Evolutionary conservation across 2,888 invertebrate genomes (phyloP).

Genomic region (Melolontha melolontha): DNA sequence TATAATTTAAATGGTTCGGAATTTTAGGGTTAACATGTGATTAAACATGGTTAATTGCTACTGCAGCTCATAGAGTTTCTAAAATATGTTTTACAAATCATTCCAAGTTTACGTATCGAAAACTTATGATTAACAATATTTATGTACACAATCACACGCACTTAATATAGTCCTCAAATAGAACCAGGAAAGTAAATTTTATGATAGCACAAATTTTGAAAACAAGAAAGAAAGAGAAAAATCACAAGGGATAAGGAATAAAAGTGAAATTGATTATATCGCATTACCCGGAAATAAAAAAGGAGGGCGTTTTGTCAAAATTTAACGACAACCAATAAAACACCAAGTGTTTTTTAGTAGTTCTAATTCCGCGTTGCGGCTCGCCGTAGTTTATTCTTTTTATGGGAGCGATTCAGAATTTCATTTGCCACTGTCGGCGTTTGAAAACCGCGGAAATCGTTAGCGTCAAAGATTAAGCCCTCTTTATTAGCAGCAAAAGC

Average conservation of each 20-base stretch:
- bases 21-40: too few species aligned
- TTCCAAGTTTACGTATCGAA: too few species aligned
- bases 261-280: constrained; percentile 27
- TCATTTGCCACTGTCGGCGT: constrained; percentile 35
- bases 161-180: too few species aligned
- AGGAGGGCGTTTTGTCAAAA: constrained; percentile 31
- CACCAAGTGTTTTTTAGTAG: constrained; percentile 44
- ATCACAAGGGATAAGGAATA: constrained; percentile 5
- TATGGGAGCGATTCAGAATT: constrained; percentile 25
- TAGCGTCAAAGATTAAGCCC: constrained; percentile 57
- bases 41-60: too few species aligned
- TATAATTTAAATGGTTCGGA: too few species aligned
- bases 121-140: too few species aligned
- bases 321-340: constrained; percentile 43
- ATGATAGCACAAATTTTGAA: constrained; percentile 3
- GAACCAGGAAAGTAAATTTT: too few species aligned
- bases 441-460: constrained; percentile 54
- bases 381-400: constrained; percentile 38
- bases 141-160: too few species aligned
- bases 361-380: constrained; percentile 42
- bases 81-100: too few species aligned
- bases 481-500: constrained; percentile 57
- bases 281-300: constrained; percentile 25
- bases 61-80: too few species aligned
- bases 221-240: not conserved